phyloP scores from a whole-genome alignment of 2,888 invertebrate genomes.

The Gymnosoma rotundatum region DNA sequence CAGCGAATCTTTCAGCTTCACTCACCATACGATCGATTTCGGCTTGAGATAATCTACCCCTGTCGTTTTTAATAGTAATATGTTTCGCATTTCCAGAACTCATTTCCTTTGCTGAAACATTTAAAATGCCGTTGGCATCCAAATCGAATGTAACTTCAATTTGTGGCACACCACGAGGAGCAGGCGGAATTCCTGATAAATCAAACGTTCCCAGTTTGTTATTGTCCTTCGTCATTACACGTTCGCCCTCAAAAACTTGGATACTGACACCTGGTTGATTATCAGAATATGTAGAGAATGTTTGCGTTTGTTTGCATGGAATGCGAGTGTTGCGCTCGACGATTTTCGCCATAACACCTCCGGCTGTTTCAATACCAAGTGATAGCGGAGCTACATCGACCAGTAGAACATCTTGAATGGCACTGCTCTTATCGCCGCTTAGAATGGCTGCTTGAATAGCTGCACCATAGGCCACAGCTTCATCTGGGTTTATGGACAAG shows the following conservation, averaged over 20 bases:
- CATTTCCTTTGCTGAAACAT: slow-evolving; percentile 90
- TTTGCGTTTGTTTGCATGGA: slow-evolving; percentile 88
- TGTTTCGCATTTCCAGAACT: slow-evolving; percentile 87
- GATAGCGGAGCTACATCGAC: slow-evolving; percentile 88
- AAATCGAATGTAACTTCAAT: slow-evolving; percentile 92
- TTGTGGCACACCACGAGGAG: slow-evolving; percentile 92
- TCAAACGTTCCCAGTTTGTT: slow-evolving; percentile 97
- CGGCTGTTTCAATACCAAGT: slow-evolving; percentile 90
- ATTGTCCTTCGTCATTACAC: slow-evolving; percentile 96
- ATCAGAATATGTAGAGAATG: slow-evolving; percentile 91
- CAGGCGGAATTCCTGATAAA: slow-evolving; percentile 96
- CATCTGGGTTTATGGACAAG: slow-evolving; percentile 90
- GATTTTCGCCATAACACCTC: slow-evolving; percentile 91
- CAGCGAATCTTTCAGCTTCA: slow-evolving; percentile 89
- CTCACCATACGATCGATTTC: slow-evolving; percentile 91
- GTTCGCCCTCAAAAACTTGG: slow-evolving; percentile 89
- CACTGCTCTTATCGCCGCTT: slow-evolving; percentile 87
- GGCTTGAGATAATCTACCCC: slow-evolving; percentile 89
- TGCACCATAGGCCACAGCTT: slow-evolving; percentile 91
- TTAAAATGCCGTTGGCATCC: slow-evolving; percentile 97
- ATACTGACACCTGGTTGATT: slow-evolving; percentile 90
- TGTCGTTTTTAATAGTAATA: slow-evolving; percentile 92
- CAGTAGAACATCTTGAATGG: slow-evolving; percentile 88
- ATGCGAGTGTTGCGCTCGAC: slow-evolving; percentile 88
- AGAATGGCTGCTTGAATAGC: slow-evolving; percentile 89